Evolutionary conservation across 1,140 invertebrate species (phyloP), one percentile per base, ranked within the genome.

Genomic region (Drosophila ambigua): DNA sequence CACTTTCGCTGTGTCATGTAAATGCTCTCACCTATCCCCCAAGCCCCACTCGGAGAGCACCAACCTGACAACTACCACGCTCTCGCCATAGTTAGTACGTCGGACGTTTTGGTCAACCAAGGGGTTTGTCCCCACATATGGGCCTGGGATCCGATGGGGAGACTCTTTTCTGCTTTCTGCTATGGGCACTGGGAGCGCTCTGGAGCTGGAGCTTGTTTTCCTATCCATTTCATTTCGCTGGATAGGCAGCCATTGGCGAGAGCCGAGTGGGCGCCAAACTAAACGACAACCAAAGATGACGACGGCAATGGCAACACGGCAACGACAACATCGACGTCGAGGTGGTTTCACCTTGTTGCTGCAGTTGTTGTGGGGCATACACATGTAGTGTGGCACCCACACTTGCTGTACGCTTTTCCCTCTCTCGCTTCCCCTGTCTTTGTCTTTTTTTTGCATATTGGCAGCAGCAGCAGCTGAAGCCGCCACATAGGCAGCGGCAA

Each of bases 1-100:
- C 73, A 85, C 81, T 85, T 85, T 85, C 81, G 81, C 81, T 65
- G 82, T 78, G 81, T 85, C 82, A 87, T 87, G 81, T 85, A 85
- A 84, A 84, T 85, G 81, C 80, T 82, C 73, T 87, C 72, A 81
- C 78, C 79, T 50, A 53, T 49, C 52, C 44, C 52, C 51, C 15
- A 20, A 63, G 0, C 2, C n/a, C n/a, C 43, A 39, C 4, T 13
- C 55, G 8, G 7, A 26, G n/a, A 11, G 24, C 26, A 6, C 2
- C 15, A 13, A 43, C 13, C 62, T 53, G 41, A 16, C 62, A 39
- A 68, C 66, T 64, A 69, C 65, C 66, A 69, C 64, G 66, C 53
- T 66, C 2, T 35, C 63, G 48, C 49, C 52, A 57, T 74, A 73
- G 53, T 76, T 74, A 74, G 71, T 66, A 69, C 66, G 65, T 69